Evolutionary conservation across 2,888 invertebrate species (phyloP), one percentile per base, ranked within the genome.

Genomic region (Zygogramma bicolorata): DNA sequence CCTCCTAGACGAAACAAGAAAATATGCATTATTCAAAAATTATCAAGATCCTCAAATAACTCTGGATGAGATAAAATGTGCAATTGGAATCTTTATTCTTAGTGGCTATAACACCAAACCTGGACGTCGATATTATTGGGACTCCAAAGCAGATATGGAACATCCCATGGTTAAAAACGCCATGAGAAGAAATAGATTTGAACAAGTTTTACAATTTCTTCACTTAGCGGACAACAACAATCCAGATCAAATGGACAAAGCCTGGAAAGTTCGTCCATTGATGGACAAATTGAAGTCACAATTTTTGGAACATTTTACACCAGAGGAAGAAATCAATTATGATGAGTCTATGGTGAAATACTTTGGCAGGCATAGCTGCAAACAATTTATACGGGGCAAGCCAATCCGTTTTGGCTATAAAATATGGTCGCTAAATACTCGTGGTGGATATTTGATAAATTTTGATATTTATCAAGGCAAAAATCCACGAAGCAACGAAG

Each of bases 191-290:
- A 49, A 65, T 15, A 46, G 46, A 49, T 70, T 65, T 67, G n/a
- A 38, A 20, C 29, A 62, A 57, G 57, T 71, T 15, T 68, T 7
- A 15, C 40, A 42, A 31, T 73, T 27, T 66, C 46, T 74, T 13
- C 75, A 76, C 62, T 70, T 60, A 49, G 75, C 76, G 13, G 60
- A 75, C 57, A 73, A 75, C 63, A 70, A 69, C 38, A 49, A 31
- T 5, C 31, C 65, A 22, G 65, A 70, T 46, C 29, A 25, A 8
- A 34, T 22, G 1, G 63, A 74, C 46, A 65, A 71, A 70, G 40
- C 42, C 53, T 76, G 66, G 61, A 78, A 77, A 65, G 25, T 78
- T 8, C 53, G 78, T 20, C 73, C 77, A 3, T 53, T 77, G 0
- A 76, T 75, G 61, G 61, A 76, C 34, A 38, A 27, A 18, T 7